phyloP scores from a whole-genome alignment of 2,888 invertebrate genomes.

The Macroteleia sp. region DNA sequence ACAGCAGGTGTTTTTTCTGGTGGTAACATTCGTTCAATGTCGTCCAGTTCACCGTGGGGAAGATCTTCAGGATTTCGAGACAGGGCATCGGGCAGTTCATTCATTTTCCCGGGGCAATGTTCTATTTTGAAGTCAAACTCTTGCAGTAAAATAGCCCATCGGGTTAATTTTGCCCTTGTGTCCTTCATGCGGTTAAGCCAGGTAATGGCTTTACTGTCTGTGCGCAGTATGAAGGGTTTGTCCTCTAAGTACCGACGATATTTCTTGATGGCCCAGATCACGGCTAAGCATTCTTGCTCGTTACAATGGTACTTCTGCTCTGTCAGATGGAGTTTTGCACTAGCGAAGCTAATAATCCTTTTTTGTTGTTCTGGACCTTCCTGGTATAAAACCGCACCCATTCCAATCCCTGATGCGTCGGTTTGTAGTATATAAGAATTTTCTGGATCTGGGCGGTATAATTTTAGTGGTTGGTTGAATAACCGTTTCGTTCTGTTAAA shows the following conservation, averaged over 20 bases:
- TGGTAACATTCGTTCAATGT: background rate
- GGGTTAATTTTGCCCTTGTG: too few species aligned
- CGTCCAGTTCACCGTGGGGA: background rate
- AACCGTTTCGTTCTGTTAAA: background rate
- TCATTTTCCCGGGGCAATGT: conserved; percentile 47
- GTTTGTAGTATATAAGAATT: background rate
- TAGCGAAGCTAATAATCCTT: too few species aligned
- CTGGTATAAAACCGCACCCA: background rate
- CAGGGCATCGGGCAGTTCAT: conserved; percentile 11
- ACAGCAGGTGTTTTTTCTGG: background rate
- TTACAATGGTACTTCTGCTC: too few species aligned
- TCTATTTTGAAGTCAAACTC: conserved; percentile 25
- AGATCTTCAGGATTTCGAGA: background rate
- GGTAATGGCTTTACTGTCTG: too few species aligned
- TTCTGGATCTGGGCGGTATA: conserved; percentile 32
- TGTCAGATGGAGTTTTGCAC: background rate
- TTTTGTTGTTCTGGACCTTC: background rate
- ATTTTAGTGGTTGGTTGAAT: background rate
- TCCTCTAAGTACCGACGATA: too few species aligned
- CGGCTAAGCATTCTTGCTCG: too few species aligned
- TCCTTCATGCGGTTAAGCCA: too few species aligned
- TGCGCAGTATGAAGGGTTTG: too few species aligned
- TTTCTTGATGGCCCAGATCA: too few species aligned
- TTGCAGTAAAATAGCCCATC: conserved; percentile 42
- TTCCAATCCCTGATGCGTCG: background rate